Percentiles rank a stretch among this genome's conserved stretches.
Evolutionary conservation across 2,888 invertebrate species (phyloP).

Genomic region (Tineola bisselliella): DNA sequence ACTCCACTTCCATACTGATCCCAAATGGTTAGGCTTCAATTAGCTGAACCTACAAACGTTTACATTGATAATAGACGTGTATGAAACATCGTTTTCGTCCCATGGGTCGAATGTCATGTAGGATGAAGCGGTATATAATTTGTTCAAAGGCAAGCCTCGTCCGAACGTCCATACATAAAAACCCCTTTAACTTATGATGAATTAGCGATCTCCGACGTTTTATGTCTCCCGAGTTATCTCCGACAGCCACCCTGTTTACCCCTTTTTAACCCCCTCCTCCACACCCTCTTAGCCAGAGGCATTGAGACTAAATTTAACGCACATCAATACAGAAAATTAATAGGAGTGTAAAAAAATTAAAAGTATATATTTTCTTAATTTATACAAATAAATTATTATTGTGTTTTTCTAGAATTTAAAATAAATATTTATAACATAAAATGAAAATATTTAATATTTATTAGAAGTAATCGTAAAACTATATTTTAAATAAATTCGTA

Average conservation of each 20-base stretch:
- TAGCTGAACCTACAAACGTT: no score
- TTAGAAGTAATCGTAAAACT: no score
- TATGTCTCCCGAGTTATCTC: constrained; percentile 64
- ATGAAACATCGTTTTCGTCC: not conserved
- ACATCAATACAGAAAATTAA: constrained; percentile 63
- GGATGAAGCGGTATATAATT: not conserved
- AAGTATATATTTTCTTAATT: no score
- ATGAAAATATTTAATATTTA: no score
- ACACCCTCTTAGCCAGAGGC: constrained; percentile 18
- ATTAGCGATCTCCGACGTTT: constrained; percentile 68
- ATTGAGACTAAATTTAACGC: constrained; percentile 23
- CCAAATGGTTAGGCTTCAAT: no score
- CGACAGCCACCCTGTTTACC: constrained; percentile 25
- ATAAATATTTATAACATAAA: no score
- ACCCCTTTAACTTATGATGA: constrained; percentile 69
- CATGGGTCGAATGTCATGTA: not conserved
- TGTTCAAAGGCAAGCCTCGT: constrained; percentile 34
- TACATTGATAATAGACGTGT: no score
- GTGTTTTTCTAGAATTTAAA: not conserved
- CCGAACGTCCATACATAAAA: constrained; percentile 55
- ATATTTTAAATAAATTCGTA: no score
- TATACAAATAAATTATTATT: not conserved
- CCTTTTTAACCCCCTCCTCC: constrained; percentile 23
- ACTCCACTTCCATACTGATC: no score
- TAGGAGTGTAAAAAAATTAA: constrained; percentile 54